Conservation (phyloP, 2,113 vertebrate species). For the Orientallactaga bullata region DNA sequence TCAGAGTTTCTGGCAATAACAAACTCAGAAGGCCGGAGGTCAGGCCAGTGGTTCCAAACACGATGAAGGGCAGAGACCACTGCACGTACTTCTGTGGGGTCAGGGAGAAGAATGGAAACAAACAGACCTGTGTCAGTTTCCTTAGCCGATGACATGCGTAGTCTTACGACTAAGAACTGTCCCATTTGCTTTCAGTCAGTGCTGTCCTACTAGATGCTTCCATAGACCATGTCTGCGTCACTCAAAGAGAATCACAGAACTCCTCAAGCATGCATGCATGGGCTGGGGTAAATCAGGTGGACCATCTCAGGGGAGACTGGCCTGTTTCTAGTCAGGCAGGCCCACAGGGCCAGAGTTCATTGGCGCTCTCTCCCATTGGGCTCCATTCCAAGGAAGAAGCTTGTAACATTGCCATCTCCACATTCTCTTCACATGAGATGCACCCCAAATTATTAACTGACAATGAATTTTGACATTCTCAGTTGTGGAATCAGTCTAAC, state of each 20-base stretch:
- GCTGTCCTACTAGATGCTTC: not conserved
- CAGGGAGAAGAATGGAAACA: not conserved
- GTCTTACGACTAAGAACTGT: not conserved
- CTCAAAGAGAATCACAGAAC: not conserved
- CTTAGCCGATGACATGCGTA: not conserved
- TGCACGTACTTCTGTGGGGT: slow-evolving; percentile 86
- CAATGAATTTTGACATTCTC: not conserved
- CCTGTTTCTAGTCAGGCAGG: not conserved
- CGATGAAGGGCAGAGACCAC: slow-evolving; percentile 89
- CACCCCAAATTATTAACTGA: not conserved
- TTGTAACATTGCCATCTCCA: not conserved
- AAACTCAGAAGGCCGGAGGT: slow-evolving; percentile 88
- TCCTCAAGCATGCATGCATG: not conserved
- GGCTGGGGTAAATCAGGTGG: not conserved
- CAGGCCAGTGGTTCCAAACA: slow-evolving; percentile 88
- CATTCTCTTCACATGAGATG: not conserved
- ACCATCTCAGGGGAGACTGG: no score
- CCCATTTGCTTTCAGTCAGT: rapidly evolving
- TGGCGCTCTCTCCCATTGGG: not conserved
- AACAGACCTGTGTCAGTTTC: not conserved
- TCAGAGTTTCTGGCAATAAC: slow-evolving; percentile 90
- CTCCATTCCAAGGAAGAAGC: rapidly evolving
- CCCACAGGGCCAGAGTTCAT: rapidly evolving
- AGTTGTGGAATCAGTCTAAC: not conserved
- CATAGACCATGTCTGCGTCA: not conserved